These are phyloP conservation scores for Neogale vison DNA, from an alignment of 2,113 vertebrate genomes.

Conservation along the genomic window DNA sequence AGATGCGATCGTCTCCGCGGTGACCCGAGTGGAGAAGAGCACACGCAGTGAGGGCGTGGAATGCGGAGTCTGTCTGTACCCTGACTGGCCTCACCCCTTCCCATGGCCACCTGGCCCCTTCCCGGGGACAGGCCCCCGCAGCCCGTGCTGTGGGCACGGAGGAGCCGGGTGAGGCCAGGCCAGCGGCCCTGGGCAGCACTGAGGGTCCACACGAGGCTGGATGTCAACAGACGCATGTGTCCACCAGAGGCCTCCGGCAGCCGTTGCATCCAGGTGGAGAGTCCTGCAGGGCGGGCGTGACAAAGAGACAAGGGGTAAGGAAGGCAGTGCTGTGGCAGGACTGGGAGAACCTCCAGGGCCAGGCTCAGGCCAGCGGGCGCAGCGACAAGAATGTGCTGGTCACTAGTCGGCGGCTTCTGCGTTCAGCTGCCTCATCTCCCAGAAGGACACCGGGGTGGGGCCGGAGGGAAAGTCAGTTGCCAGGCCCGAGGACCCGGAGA, in stretches of 20 bases:
- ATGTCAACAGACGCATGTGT: background rate
- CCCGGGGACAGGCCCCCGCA: background rate
- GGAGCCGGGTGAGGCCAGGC: background rate
- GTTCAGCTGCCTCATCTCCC: background rate
- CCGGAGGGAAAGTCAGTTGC: background rate
- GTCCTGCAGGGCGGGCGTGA: fast-evolving
- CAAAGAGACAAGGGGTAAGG: background rate
- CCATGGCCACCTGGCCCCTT: background rate
- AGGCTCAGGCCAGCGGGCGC: background rate
- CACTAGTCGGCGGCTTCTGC: background rate
- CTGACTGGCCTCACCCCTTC: background rate
- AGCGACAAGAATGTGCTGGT: background rate
- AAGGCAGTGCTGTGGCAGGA: background rate
- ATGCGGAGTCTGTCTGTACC: no score
- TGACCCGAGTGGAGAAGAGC: background rate
- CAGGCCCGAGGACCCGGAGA: background rate
- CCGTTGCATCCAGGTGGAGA: background rate
- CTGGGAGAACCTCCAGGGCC: background rate
- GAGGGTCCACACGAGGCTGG: background rate
- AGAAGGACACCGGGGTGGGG: background rate
- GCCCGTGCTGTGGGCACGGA: background rate
- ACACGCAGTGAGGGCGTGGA: background rate
- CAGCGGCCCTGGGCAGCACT: background rate
- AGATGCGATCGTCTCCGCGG: background rate
- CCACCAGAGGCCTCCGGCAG: background rate